Percentiles rank a stretch among this genome's conserved stretches.
Conservation (phyloP, 1,140 invertebrate genomes). For the Uloborus diversus region DNA sequence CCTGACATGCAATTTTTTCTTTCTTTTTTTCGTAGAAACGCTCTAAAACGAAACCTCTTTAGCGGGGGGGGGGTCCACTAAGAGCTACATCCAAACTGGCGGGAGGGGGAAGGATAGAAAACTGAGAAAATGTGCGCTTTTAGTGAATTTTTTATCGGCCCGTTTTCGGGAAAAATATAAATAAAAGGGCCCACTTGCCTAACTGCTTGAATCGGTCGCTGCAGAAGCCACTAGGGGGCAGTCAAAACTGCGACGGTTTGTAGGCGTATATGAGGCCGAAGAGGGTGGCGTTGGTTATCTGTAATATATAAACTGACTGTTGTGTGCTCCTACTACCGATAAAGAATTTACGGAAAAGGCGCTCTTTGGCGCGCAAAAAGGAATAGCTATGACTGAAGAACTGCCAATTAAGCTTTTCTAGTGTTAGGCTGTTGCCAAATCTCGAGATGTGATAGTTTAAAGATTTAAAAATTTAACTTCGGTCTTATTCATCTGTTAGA, state of each 20-base stretch:
- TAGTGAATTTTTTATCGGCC: constrained; percentile 53
- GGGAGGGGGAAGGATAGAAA: background rate
- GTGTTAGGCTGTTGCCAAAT: too few species aligned
- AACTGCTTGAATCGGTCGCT: constrained; percentile 18
- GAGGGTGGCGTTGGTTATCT: background rate
- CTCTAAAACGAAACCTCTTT: constrained; percentile 37
- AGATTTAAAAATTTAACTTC: too few species aligned
- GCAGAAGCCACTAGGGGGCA: constrained; percentile 30
- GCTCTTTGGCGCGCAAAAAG: background rate
- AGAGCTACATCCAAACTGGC: constrained; percentile 24
- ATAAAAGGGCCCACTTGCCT: background rate
- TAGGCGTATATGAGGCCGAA: background rate
- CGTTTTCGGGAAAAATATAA: constrained; percentile 2
- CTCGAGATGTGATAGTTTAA: too few species aligned
- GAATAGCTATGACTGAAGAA: background rate
- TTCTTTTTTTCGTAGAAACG: background rate
- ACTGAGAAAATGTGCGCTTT: constrained; percentile 36
- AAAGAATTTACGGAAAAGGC: constrained; percentile 12
- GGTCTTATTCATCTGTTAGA: too few species aligned
- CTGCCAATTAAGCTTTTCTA: too few species aligned
- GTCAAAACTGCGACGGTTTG: constrained; percentile 17
- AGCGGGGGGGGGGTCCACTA: constrained; percentile 39
- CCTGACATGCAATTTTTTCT: constrained; percentile 20
- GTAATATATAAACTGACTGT: constrained; percentile 29
- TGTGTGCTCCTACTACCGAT: constrained; percentile 31